phyloP scores from a whole-genome alignment of 2,797 vertebrate genomes.

The Acrocephalus scirpaceus region DNA sequence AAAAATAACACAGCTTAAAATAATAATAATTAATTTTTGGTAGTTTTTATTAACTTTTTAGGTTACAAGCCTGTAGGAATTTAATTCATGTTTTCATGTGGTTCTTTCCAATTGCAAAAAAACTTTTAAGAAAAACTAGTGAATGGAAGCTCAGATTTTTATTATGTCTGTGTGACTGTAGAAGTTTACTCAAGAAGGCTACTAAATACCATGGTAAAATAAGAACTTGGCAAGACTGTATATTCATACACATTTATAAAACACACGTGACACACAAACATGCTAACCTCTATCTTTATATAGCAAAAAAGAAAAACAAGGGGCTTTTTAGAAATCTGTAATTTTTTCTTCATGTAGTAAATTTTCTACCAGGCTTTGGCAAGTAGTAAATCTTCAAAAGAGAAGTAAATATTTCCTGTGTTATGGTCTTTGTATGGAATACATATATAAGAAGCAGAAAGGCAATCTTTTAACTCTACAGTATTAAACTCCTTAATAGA shows the following conservation, averaged over 20 bases:
- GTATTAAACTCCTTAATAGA: background rate
- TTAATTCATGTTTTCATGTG: background rate
- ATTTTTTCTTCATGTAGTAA: background rate
- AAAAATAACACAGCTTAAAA: background rate
- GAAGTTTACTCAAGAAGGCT: background rate
- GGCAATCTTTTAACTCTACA: background rate
- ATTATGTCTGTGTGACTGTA: background rate
- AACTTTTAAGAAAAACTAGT: background rate
- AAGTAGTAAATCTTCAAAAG: background rate
- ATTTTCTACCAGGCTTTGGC: background rate
- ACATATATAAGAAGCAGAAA: background rate
- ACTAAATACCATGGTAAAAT: background rate
- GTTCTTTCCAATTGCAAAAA: background rate
- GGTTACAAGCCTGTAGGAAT: background rate
- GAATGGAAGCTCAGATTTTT: background rate
- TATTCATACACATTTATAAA: background rate
- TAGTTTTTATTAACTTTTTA: background rate
- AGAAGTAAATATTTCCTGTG: background rate
- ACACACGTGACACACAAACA: background rate
- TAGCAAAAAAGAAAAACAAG: background rate
- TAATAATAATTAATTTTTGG: background rate
- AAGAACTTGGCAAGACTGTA: background rate
- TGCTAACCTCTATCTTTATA: background rate
- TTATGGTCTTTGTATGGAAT: background rate
- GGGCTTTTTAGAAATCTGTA: background rate